Conservation (phyloP, 2,113 vertebrate genomes). For the Entosphenus tridentatus region DNA sequence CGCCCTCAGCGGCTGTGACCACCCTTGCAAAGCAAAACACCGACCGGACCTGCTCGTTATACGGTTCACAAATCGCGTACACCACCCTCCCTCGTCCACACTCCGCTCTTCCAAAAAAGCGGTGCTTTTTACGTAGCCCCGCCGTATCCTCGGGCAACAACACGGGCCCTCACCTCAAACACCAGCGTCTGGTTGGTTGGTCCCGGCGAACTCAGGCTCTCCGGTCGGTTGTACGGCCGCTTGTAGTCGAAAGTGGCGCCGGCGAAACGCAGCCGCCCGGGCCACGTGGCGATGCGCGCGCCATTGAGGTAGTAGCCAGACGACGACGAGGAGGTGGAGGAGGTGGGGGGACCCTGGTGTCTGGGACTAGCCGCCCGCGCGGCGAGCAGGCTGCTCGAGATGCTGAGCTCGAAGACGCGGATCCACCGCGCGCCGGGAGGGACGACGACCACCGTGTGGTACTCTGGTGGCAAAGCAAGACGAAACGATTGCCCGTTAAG, state of each 20-base stretch:
- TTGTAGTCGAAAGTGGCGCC: conserved; percentile 67
- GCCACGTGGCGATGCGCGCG: conserved; percentile 85
- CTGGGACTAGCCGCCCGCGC: conserved; percentile 33
- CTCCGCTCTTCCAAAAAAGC: no score
- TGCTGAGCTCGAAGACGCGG: conserved; percentile 41
- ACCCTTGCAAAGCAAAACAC: no score
- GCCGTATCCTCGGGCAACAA: neutral
- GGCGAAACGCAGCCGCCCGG: conserved; percentile 56
- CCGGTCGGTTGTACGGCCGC: conserved; percentile 43
- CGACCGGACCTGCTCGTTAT: no score
- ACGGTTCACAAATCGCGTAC: no score
- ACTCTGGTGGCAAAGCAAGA: conserved; percentile 28
- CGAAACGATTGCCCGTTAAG: neutral
- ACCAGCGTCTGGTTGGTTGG: conserved; percentile 84
- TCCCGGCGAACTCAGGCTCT: conserved; percentile 51
- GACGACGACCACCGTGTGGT: conserved; percentile 51
- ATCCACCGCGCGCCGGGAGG: conserved; percentile 58
- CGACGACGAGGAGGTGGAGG: no score
- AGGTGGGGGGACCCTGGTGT: no score
- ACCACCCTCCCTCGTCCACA: no score
- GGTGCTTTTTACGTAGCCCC: no score
- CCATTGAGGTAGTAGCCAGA: conserved; percentile 57
- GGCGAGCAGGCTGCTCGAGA: conserved; percentile 64
- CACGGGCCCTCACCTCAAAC: conserved; percentile 62
- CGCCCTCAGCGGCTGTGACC: no score